phyloP scores from a whole-genome alignment of 1,140 invertebrate species.

The Myzus persicae region DNA sequence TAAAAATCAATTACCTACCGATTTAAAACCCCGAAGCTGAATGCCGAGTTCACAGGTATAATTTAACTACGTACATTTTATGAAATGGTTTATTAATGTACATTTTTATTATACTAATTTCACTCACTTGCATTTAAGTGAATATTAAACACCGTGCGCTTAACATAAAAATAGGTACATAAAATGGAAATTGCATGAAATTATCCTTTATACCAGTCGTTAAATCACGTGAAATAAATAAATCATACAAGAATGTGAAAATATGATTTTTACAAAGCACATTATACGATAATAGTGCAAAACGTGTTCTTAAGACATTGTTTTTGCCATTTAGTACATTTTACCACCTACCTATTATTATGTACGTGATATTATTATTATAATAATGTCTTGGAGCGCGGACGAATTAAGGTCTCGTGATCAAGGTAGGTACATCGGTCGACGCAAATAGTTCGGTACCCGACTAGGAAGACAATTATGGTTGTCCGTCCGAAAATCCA shows the following conservation, averaged over 20 bases:
- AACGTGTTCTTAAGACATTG: constrained; percentile 3
- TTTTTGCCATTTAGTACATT: neutral
- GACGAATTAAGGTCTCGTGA: neutral
- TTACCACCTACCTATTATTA: neutral
- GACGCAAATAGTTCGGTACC: neutral
- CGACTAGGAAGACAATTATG: neutral
- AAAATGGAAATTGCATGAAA: neutral
- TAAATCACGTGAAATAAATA: neutral
- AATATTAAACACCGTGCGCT: neutral
- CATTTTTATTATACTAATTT: neutral
- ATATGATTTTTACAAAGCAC: neutral
- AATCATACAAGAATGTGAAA: neutral
- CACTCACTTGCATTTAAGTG: neutral
- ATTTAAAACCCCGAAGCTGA: neutral
- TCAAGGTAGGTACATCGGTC: neutral
- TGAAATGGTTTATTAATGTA: neutral
- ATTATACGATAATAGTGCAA: neutral
- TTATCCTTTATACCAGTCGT: neutral
- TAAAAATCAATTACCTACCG: neutral
- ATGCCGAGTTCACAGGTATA: neutral
- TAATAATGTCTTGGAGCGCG: neutral
- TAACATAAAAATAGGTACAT: neutral
- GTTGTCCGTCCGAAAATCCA: neutral
- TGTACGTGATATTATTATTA: neutral
- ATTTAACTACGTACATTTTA: neutral